Percentiles rank a stretch among this genome's conserved stretches.
phyloP scores from a whole-genome alignment of 2,888 invertebrate species.

The Bombylius major region DNA sequence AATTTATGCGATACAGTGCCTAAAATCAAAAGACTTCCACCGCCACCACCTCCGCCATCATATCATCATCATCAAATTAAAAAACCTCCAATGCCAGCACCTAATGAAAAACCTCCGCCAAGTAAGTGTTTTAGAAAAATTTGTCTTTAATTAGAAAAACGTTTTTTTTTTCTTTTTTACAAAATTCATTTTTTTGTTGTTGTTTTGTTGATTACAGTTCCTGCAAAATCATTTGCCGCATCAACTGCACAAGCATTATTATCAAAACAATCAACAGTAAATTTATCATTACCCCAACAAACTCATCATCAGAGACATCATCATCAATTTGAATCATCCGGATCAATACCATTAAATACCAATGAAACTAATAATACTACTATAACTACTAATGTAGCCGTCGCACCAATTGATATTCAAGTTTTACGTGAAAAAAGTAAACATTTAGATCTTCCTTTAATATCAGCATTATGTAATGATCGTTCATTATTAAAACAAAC shows the following conservation, averaged over 20 bases:
- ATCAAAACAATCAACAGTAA: background rate
- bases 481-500: conserved; percentile 78
- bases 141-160: too few relatives aligned
- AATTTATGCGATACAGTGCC: conserved; percentile 48
- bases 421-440: conserved; percentile 77
- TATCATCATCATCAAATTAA: conserved; percentile 34
- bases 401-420: conserved; percentile 66
- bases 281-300: background rate
- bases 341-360: conserved; percentile 27
- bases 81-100: conserved; percentile 40
- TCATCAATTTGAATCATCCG: conserved; percentile 43
- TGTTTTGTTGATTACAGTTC: conserved; percentile 28
- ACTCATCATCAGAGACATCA: conserved; percentile 21
- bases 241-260: conserved; percentile 19
- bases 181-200: background rate
- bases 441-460: conserved; percentile 79
- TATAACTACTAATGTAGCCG: conserved; percentile 13
- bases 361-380: conserved; percentile 20
- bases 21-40: conserved; percentile 41
- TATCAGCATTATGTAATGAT: conserved; percentile 88
- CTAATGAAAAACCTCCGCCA: conserved; percentile 36
- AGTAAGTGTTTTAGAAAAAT: conserved; percentile 24
- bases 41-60: conserved; percentile 46
- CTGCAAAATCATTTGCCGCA: conserved; percentile 21
- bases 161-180: background rate